phyloP scores from a whole-genome alignment of 2,113 vertebrate species.

The Pseudolaguvia tuberculata region DNA sequence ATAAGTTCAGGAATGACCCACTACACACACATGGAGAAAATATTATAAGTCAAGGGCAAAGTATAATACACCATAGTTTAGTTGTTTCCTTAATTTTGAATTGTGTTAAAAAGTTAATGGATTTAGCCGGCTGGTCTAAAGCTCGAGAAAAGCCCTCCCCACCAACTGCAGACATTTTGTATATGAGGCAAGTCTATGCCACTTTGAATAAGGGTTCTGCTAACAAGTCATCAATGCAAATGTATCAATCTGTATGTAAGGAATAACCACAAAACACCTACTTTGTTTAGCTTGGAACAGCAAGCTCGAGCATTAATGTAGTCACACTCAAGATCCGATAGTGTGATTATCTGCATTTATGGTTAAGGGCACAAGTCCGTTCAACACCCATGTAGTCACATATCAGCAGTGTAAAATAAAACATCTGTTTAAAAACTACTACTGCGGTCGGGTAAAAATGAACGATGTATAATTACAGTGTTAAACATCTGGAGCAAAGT shows the following conservation, averaged over 20 bases:
- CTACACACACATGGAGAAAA: constrained; percentile 53
- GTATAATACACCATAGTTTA: too few species aligned
- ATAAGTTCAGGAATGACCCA: constrained; percentile 93
- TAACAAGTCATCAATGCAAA: too few species aligned
- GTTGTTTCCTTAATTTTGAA: too few species aligned
- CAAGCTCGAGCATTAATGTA: constrained; percentile 96
- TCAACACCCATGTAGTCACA: not conserved
- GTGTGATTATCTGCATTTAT: constrained; percentile 83
- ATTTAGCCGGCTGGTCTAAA: too few species aligned
- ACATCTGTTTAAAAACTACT: not conserved
- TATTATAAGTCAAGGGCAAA: not conserved
- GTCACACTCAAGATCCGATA: constrained; percentile 97
- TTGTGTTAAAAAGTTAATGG: too few species aligned
- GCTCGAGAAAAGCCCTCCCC: too few species aligned
- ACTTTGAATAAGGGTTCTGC: too few species aligned
- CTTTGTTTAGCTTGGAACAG: constrained; percentile 98
- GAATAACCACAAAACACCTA: constrained; percentile 58
- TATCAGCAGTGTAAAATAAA: too few species aligned
- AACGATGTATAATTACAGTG: not conserved
- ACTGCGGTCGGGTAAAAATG: not conserved
- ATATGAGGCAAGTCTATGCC: too few species aligned
- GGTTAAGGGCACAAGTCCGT: constrained; percentile 66
- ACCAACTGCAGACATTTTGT: too few species aligned
- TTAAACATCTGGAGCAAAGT: not conserved
- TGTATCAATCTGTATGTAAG: not conserved